These are phyloP conservation scores for Phoebastria nigripes DNA, from an alignment of 2,797 vertebrate genomes.

Conservation along the genomic window DNA sequence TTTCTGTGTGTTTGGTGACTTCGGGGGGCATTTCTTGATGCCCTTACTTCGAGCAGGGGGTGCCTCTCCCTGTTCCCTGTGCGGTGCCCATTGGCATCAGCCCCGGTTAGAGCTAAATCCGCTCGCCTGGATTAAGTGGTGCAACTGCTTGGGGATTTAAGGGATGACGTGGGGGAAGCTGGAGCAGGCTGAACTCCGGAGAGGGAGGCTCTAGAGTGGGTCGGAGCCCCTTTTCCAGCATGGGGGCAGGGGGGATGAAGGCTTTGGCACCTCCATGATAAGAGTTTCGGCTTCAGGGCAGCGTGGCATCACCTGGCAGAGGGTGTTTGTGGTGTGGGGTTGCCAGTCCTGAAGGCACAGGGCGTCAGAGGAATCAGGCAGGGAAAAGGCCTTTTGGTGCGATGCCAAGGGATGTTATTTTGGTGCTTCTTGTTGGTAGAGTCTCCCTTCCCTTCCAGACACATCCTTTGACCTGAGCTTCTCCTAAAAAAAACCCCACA, in stretches of 20 bases:
- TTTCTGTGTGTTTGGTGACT: background rate
- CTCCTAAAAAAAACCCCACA: background rate
- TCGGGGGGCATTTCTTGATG: accelerated
- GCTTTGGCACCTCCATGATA: background rate
- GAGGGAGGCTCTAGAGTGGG: background rate
- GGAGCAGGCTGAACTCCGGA: background rate
- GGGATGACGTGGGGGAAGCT: background rate
- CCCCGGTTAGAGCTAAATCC: background rate
- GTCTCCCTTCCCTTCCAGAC: background rate
- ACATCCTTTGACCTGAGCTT: background rate
- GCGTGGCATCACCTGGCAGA: background rate
- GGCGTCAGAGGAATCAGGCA: background rate
- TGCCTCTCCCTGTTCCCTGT: accelerated
- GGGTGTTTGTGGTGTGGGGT: accelerated
- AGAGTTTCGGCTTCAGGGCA: background rate
- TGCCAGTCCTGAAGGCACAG: background rate
- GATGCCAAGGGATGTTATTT: background rate
- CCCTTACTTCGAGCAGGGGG: accelerated
- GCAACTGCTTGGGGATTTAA: background rate
- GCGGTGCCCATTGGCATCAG: background rate
- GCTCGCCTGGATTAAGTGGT: background rate
- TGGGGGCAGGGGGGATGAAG: accelerated
- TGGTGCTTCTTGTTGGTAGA: background rate
- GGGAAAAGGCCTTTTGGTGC: background rate
- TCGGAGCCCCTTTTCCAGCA: background rate